Conservation (phyloP, 2,797 vertebrate genomes). For the Sebastolobus altivelis region DNA sequence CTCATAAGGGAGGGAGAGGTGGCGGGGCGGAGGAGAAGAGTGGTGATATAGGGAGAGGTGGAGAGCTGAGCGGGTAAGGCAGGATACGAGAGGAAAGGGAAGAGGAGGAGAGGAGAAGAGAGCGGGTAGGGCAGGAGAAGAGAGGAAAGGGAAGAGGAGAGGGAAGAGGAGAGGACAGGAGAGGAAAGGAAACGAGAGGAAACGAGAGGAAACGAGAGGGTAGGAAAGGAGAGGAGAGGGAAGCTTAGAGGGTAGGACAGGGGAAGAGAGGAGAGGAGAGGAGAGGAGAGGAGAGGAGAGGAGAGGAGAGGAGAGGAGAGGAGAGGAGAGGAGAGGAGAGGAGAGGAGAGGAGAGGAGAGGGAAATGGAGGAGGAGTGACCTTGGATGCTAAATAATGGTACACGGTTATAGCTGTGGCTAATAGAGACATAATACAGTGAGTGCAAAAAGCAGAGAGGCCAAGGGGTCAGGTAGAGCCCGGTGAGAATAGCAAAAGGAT, state of each 20-base stretch:
- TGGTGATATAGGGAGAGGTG: neutral
- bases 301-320: neutral
- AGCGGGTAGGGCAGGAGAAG: neutral
- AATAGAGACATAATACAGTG: conserved; percentile 72
- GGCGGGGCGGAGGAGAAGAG: neutral
- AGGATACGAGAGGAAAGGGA: neutral
- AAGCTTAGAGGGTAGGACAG: no score
- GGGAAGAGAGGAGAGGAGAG: neutral
- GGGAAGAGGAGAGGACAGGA: no score
- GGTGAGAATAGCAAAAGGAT: conserved; percentile 38
- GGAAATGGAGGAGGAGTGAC: conserved; percentile 58
- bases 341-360: conserved; percentile 5
- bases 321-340: neutral
- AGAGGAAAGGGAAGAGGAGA: neutral
- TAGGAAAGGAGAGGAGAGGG: no score
- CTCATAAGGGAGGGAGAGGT: conserved; percentile 24
- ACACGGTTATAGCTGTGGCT: conserved; percentile 67
- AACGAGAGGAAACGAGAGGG: accelerated
- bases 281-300: neutral
- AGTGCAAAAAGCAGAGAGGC: conserved; percentile 36
- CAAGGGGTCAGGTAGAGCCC: conserved; percentile 51
- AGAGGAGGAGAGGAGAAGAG: conserved; percentile 17
- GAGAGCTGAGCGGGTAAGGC: conserved; percentile 1
- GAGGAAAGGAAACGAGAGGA: no score
- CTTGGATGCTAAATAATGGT: conserved; percentile 74